These are phyloP conservation scores for Teleopsis dalmanni DNA, from an alignment of 1,140 invertebrate species.

Conservation along the genomic window DNA sequence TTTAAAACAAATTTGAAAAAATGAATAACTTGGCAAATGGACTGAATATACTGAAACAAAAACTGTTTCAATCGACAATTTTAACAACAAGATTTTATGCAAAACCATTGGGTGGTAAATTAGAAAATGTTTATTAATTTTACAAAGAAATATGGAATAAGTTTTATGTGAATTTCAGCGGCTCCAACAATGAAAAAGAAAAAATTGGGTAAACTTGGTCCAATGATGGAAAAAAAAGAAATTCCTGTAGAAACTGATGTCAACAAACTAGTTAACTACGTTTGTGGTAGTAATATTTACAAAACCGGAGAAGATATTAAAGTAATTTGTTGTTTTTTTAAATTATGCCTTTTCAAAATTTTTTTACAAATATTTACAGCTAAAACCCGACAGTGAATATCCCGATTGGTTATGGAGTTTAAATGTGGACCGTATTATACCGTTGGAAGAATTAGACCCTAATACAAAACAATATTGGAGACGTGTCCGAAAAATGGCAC, in stretches of 20 bases:
- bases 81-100: conserved; percentile 22
- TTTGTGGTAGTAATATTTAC: conserved; percentile 81
- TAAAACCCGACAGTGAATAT: conserved; percentile 82
- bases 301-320: conserved; percentile 74
- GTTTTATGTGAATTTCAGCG: too few relatives aligned
- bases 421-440: conserved; percentile 51
- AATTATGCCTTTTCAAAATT: neutral
- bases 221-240: conserved; percentile 59
- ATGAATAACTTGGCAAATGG: conserved; percentile 18
- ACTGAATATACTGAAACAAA: conserved; percentile 19
- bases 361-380: conserved; percentile 22
- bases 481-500: conserved; percentile 53
- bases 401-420: conserved; percentile 89
- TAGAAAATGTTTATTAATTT: neutral
- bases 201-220: conserved; percentile 55
- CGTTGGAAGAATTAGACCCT: conserved; percentile 69
- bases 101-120: conserved; percentile 23
- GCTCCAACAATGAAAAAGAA: conserved; percentile 43
- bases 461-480: conserved; percentile 76
- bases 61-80: conserved; percentile 11
- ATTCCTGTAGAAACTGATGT: conserved; percentile 82
- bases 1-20: too few relatives aligned
- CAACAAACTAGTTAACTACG: conserved; percentile 65
- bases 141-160: too few relatives aligned
- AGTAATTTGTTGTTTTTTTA: conserved; percentile 25